A percentile compares a stretch with the other conserved stretches of the same genome.
phyloP scores from a whole-genome alignment of 1,140 invertebrate species.

The Argopecten irradians region DNA sequence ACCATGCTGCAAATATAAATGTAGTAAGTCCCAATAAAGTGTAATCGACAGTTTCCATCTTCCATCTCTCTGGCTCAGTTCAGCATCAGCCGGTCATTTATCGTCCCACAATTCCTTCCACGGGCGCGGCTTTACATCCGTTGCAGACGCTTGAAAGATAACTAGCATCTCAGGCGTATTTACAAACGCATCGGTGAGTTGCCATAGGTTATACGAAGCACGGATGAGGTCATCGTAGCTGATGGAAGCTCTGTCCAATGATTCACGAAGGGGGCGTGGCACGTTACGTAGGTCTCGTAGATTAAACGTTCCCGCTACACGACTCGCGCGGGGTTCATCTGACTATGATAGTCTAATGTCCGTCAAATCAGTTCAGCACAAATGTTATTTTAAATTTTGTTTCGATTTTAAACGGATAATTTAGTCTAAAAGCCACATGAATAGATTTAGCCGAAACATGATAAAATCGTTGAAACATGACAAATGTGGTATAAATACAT shows the following conservation, averaged over 20 bases:
- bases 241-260: background rate
- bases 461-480: no score
- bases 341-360: no score
- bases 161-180: conserved; percentile 14
- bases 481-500: no score
- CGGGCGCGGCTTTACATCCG: conserved; percentile 38
- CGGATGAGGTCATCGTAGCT: background rate
- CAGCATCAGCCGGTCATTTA: conserved; percentile 36
- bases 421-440: no score
- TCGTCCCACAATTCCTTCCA: conserved; percentile 31
- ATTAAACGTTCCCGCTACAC: background rate
- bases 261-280: conserved; percentile 19
- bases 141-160: conserved; percentile 28
- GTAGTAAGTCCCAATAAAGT: conserved; percentile 46
- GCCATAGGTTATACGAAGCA: conserved; percentile 6
- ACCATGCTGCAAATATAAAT: conserved; percentile 42
- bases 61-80: conserved; percentile 42
- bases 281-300: background rate
- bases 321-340: no score
- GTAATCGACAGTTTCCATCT: conserved; percentile 48
- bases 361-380: no score
- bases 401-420: no score
- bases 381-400: no score
- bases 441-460: no score
- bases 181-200: conserved; percentile 20